A percentile compares a stretch with the other conserved stretches of the same genome.
Evolutionary conservation across 30 jellyfish, hydroid and myxozoan species (phyloP).

Genomic region (Aurelia aurita): DNA sequence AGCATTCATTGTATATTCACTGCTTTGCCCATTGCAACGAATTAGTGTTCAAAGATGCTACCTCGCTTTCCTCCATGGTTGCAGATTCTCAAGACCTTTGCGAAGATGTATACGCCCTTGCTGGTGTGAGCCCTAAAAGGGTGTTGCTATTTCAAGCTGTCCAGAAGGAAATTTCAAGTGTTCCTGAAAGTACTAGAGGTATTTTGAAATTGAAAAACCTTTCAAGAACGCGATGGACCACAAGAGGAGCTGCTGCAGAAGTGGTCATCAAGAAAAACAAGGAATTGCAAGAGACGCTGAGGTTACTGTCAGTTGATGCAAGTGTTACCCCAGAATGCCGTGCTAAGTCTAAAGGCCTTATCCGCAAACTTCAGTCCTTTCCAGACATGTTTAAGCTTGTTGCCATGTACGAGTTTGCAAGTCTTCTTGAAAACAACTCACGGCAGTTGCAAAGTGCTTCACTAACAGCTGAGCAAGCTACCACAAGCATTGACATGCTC

Average conservation of each 20-base stretch:
- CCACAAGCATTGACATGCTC: conserved; percentile 46
- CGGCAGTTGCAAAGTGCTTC: conserved; percentile 52
- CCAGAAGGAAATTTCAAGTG: conserved; percentile 49
- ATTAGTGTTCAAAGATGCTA: too few relatives aligned
- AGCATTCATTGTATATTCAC: conserved; percentile 69
- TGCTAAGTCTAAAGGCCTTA: conserved; percentile 30
- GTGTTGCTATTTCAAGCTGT: conserved; percentile 48
- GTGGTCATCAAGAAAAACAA: conserved; percentile 42
- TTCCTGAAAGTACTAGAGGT: conserved; percentile 49
- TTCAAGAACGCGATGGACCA: conserved; percentile 52
- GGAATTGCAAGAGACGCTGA: conserved; percentile 37
- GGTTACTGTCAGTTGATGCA: conserved; percentile 38
- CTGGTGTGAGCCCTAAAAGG: conserved; percentile 60
- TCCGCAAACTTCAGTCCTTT: conserved; percentile 53
- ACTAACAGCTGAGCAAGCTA: conserved; percentile 68
- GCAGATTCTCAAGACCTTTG: conserved; percentile 27
- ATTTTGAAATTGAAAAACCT: conserved; percentile 29
- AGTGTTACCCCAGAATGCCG: conserved; percentile 69
- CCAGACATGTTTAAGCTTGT: conserved; percentile 54
- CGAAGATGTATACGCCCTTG: conserved; percentile 48
- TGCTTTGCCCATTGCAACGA: too few relatives aligned
- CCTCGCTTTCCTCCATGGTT: conserved; percentile 48
- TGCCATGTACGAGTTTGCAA: conserved; percentile 36
- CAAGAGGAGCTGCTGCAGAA: conserved; percentile 68
- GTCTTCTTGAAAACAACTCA: conserved; percentile 46